Evolutionary conservation across 2,888 invertebrate species (phyloP).

Genomic region (Apotomis turbidana): DNA sequence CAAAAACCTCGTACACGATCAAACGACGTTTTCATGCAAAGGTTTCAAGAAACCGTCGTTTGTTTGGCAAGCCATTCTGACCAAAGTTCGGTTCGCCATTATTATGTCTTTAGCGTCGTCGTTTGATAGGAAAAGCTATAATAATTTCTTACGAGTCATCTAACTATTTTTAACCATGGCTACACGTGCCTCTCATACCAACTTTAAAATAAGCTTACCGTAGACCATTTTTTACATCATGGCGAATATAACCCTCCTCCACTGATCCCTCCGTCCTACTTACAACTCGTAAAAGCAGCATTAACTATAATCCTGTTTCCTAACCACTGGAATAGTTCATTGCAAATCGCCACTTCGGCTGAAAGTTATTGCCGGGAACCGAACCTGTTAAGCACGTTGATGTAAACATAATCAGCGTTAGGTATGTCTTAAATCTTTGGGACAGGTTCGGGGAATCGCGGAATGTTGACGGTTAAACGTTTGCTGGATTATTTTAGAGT

Average conservation of each 20-base stretch:
- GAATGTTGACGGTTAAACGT: not conserved
- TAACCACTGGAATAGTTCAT: slow-evolving; percentile 26
- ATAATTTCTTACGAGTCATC: too few relatives aligned
- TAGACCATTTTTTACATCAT: slow-evolving; percentile 18
- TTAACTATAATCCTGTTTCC: slow-evolving; percentile 29
- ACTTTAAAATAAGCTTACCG: not conserved
- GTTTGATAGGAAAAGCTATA: too few relatives aligned
- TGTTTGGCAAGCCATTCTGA: too few relatives aligned
- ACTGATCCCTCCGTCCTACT: slow-evolving; percentile 32
- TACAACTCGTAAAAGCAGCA: slow-evolving; percentile 32
- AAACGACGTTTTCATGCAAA: too few relatives aligned
- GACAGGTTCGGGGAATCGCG: not conserved
- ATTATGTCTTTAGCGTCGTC: too few relatives aligned
- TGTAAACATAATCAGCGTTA: slow-evolving; percentile 23
- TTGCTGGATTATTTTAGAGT: not conserved
- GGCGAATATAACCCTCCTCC: slow-evolving; percentile 19
- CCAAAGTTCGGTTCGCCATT: too few relatives aligned
- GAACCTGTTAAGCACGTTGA: slow-evolving; percentile 43
- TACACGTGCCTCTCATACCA: not conserved
- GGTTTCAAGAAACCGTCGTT: too few relatives aligned
- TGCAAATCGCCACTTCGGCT: slow-evolving; percentile 55
- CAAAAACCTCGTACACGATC: too few relatives aligned
- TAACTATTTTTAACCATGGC: not conserved
- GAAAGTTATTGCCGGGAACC: slow-evolving; percentile 66
- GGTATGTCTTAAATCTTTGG: slow-evolving; percentile 15